These are phyloP conservation scores for Altica lythri DNA, from an alignment of 2,888 invertebrate genomes.

Conservation along the genomic window DNA sequence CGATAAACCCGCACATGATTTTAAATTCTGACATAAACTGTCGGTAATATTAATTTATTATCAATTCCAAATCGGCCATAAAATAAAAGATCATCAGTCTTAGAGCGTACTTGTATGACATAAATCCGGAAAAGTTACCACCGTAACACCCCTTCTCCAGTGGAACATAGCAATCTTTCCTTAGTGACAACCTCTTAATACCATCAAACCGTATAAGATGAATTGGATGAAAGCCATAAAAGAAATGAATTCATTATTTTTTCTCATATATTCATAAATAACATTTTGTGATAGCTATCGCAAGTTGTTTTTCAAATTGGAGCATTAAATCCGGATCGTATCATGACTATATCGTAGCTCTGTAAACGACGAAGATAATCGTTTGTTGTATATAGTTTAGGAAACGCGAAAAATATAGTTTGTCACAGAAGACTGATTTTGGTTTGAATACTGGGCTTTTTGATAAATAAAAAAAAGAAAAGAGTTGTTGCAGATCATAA, in stretches of 20 bases:
- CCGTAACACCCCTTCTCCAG: background rate
- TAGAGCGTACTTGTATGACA: background rate
- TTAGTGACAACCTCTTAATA: slow-evolving; percentile 20
- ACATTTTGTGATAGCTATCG: slow-evolving; percentile 30
- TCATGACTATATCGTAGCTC: slow-evolving; percentile 31
- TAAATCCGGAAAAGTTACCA: background rate
- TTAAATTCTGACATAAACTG: no score
- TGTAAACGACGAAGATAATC: slow-evolving; percentile 39
- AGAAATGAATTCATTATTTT: slow-evolving; percentile 26
- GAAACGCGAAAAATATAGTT: background rate
- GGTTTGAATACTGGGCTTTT: no score
- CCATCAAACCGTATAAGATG: slow-evolving; percentile 10
- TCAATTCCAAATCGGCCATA: slow-evolving; percentile 2
- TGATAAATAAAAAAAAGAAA: no score
- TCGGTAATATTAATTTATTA: slow-evolving; percentile 6
- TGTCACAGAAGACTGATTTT: no score
- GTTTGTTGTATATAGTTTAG: slow-evolving; percentile 19
- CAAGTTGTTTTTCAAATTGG: slow-evolving; percentile 38
- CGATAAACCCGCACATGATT: no score
- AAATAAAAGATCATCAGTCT: slow-evolving; percentile 8
- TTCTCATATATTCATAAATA: slow-evolving; percentile 37
- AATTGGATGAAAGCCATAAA: slow-evolving; percentile 17
- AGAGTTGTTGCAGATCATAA: no score
- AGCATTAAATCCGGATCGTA: slow-evolving; percentile 27
- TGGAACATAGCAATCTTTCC: slow-evolving; percentile 1